Evolutionary conservation across 1,140 invertebrate genomes (phyloP), one percentile per base, ranked within the genome.

Genomic region (Cardiocondyla obscurior): DNA sequence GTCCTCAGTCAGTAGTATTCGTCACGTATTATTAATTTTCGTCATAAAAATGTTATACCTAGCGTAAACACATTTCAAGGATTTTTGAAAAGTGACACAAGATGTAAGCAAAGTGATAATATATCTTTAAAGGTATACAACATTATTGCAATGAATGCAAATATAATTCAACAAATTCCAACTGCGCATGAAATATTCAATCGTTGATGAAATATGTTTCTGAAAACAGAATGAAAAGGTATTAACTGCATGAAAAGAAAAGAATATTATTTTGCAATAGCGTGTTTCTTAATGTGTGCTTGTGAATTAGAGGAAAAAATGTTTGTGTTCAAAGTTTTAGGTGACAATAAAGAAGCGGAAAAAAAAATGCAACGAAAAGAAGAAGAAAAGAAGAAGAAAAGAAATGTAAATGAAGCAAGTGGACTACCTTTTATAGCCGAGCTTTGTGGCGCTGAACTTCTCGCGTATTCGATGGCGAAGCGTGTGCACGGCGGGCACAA

Each of bases 351-450:
- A 19, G 36, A 1, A 19, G 16, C n/a, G 19, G n/a, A 6, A 4
- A 1, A 22, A 12, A 30, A 42, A 19, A 6, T 14, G 7, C 4
- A n/a, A n/a, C n/a, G n/a, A 6, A 4, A 1, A 22, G 5, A 30
- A 42, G 14, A 6, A 7, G 7, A 2, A 25, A 44, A 44, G 4
- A n/a, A n/a, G n/a, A n/a, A n/a, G n/a, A n/a, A n/a, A 0, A 7
- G 28, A 60, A 60, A 44, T n/a, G 5, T 3, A 33, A 16, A 74
- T 4, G 10, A 4, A 14, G 5, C n/a, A n/a, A 46, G 3, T 14
- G 22, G 14, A 19, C 2, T 55, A 81, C 76, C 76, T 69, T 39
- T 81, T n/a, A 19, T 39, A 19, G 49, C 33, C 76, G 49, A 57
- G 46, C 39, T 62, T 69, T 10, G 44, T 81, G 10, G n/a, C 36